These are phyloP conservation scores for Oryzias celebensis DNA, from an alignment of 2,113 vertebrate genomes.

Conservation along the genomic window DNA sequence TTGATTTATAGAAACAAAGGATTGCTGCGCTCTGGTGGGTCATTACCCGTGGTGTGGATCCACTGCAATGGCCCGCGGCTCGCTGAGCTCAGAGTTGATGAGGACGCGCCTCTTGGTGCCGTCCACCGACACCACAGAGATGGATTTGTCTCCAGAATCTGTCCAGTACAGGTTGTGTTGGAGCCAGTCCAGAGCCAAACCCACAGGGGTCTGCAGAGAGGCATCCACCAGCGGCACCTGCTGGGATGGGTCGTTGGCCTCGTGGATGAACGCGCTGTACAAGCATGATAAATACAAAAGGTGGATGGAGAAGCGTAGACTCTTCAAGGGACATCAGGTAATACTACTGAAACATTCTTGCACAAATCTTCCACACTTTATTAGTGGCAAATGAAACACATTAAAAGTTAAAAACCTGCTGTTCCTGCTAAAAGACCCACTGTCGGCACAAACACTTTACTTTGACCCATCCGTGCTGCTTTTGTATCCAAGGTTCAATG, in stretches of 20 bases:
- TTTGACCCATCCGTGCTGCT: no score
- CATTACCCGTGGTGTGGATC: constrained; percentile 89
- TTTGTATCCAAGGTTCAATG: no score
- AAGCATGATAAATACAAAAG: constrained; percentile 1
- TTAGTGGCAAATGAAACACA: no score
- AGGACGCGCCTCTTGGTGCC: constrained; percentile 87
- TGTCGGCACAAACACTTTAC: no score
- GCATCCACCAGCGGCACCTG: constrained; percentile 87
- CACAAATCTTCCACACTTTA: neutral
- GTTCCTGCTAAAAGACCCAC: no score
- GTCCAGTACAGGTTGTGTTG: constrained; percentile 99
- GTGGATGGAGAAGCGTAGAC: neutral
- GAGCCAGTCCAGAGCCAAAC: constrained; percentile 95
- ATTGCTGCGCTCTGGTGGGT: no score
- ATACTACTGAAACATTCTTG: neutral
- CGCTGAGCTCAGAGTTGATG: constrained; percentile 86
- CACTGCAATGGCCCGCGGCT: constrained; percentile 91
- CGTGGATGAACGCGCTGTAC: constrained; percentile 90
- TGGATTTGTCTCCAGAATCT: constrained; percentile 91
- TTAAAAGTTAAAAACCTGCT: no score
- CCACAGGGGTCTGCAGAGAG: constrained; percentile 87
- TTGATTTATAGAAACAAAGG: no score
- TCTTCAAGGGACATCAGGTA: no score
- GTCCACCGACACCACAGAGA: constrained; percentile 91
- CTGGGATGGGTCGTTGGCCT: constrained; percentile 86